Conservation (phyloP, 2,888 invertebrate species). For the Byasa hedistus region DNA sequence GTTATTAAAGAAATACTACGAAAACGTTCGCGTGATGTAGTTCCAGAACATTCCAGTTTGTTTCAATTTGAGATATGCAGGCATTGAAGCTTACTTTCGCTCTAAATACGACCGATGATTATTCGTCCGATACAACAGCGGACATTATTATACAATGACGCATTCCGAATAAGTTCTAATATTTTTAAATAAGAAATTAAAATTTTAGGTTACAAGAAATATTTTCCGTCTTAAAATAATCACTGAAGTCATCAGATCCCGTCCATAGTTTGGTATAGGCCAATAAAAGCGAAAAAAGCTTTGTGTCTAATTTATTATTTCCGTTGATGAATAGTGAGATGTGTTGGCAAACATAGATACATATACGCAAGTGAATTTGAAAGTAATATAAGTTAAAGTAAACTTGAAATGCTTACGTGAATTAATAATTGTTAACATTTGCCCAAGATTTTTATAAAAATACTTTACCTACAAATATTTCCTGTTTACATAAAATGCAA, state of each 20-base stretch:
- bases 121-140: background rate
- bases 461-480: too few species aligned
- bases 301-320: too few species aligned
- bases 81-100: background rate
- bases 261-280: background rate
- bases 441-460: too few species aligned
- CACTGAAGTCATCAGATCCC: background rate
- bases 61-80: background rate
- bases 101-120: background rate
- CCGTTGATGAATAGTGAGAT: background rate
- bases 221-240: background rate
- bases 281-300: background rate
- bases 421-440: background rate
- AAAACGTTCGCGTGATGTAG: constrained; percentile 13
- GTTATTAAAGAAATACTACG: constrained; percentile 20
- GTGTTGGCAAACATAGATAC: background rate
- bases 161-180: background rate
- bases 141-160: background rate
- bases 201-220: background rate
- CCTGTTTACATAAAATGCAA: too few species aligned
- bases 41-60: constrained; percentile 26
- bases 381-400: background rate
- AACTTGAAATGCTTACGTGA: constrained; percentile 8
- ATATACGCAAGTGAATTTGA: background rate
- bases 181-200: background rate